phyloP scores from a whole-genome alignment of 2,888 invertebrate genomes.

The Acrobasis suavella region DNA sequence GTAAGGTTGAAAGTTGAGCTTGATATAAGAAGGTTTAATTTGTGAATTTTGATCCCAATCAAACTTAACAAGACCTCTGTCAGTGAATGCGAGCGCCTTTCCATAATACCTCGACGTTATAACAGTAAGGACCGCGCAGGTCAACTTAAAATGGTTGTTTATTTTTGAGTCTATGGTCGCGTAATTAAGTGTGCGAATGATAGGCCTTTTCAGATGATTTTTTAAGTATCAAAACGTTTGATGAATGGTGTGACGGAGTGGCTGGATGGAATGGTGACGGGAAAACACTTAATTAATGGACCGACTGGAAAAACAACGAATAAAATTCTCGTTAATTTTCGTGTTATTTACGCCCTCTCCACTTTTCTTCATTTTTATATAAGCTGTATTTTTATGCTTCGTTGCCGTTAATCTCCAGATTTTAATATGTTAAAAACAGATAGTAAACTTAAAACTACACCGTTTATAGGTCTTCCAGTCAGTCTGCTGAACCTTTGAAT shows the following conservation, averaged over 20 bases:
- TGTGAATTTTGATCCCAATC: slow-evolving; percentile 36
- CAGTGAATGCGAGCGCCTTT: slow-evolving; percentile 41
- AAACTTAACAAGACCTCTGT: slow-evolving; percentile 52
- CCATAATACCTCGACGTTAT: slow-evolving; percentile 31
- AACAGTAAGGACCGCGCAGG: slow-evolving; percentile 32
- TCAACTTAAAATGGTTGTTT: slow-evolving; percentile 61
- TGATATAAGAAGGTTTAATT: slow-evolving; percentile 23
- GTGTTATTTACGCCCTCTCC: slow-evolving; percentile 16
- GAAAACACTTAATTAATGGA: slow-evolving; percentile 16
- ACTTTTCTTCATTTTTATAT: not conserved
- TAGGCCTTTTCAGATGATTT: slow-evolving; percentile 58
- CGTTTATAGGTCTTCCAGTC: too few species aligned
- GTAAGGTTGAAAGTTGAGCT: slow-evolving; percentile 39
- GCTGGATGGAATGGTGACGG: slow-evolving; percentile 12
- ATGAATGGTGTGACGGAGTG: slow-evolving; percentile 33
- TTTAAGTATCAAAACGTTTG: slow-evolving; percentile 38
- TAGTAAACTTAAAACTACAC: too few species aligned
- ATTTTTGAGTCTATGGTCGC: slow-evolving; percentile 54
- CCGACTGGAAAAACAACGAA: slow-evolving; percentile 21
- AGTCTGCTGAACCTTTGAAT: too few species aligned
- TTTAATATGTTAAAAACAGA: too few species aligned
- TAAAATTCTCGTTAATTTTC: slow-evolving; percentile 16
- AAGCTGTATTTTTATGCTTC: not conserved
- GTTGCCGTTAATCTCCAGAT: not conserved
- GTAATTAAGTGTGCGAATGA: slow-evolving; percentile 78